A percentile compares a stretch with the other conserved stretches of the same genome.
Evolutionary conservation across 2,888 invertebrate genomes (phyloP).

Genomic region (Andrena minutula): DNA sequence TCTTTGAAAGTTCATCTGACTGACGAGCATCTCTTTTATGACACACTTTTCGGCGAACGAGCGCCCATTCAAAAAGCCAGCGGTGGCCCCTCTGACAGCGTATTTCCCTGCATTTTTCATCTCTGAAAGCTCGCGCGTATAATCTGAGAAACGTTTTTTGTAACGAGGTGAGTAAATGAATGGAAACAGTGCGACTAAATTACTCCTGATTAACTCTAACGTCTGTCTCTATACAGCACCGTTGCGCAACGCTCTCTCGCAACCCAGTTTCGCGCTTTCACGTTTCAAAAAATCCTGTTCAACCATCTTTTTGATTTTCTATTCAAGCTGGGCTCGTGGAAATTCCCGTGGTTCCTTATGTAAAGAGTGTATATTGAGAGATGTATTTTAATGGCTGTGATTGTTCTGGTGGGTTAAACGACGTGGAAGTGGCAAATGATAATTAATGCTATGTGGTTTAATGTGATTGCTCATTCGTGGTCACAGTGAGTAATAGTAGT

Average conservation of each 20-base stretch:
- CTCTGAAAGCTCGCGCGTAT: slow-evolving; percentile 25
- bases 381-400: neutral
- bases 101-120: slow-evolving; percentile 38
- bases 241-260: neutral
- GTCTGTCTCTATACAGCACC: neutral
- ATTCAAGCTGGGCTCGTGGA: neutral
- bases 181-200: slow-evolving; percentile 24
- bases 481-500: no score
- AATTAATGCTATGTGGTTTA: neutral
- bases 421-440: neutral
- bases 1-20: slow-evolving; percentile 49
- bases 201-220: slow-evolving; percentile 29
- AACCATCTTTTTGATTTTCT: slow-evolving; percentile 1
- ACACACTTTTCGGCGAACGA: slow-evolving; percentile 40
- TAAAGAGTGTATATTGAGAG: neutral
- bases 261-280: neutral
- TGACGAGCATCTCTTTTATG: slow-evolving; percentile 50
- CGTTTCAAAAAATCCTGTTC: neutral
- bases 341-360: neutral
- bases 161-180: slow-evolving; percentile 21
- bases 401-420: neutral
- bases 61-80: slow-evolving; percentile 19
- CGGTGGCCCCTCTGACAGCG: slow-evolving; percentile 17
- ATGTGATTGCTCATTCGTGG: neutral
- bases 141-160: slow-evolving; percentile 40